Evolutionary conservation across 2,888 invertebrate genomes (phyloP), one percentile per base, ranked within the genome.

Genomic region (Steinernema carpocapsae): DNA sequence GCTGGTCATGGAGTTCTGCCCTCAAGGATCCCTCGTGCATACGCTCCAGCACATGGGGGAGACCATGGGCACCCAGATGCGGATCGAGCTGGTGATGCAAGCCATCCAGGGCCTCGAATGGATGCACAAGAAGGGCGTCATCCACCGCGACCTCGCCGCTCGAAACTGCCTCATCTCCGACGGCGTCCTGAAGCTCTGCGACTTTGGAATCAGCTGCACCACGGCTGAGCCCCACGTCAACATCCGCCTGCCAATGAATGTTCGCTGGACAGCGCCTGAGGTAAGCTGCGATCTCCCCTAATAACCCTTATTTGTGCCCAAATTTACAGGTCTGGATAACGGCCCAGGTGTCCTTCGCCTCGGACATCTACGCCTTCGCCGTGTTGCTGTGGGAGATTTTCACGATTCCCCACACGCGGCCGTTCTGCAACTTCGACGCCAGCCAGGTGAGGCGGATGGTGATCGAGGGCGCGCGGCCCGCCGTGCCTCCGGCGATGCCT

Each of bases 241-340:
- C 19, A 26, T 29, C 17, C 2, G 14, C 19, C 17, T 12, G 17
- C 64, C 64, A 17, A 29, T 29, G 32, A 64, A 64, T 17, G 64
- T 64, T 64, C 64, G 64, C 64, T 64, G 64, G 64, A 64, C 29
- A 29, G 64, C 64, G 10, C 64, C 64, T 10, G 64, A 64, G 64
- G 64, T 32, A 32, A 37, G 64, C 6, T 4, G 12, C 26, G 6
- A 7, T 7, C 43, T 43, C 2, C 22, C 22, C 26, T 22, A 26
- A 4, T 6, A 2, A 14, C 3, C 17, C 24, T 24, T 14, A 26
- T 17, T 17, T 4, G 64, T 64, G 12, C 19, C 14, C 37, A 6
- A 6, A 37, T 26, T 12, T 32, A 32, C 64, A 64, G 64, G 12
- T 64, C 17, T 64, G 64, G 64, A 14, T 12, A 22, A 56, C 56